These are phyloP conservation scores for Sula dactylatra DNA, from an alignment of 2,113 vertebrate species.

Conservation along the genomic window DNA sequence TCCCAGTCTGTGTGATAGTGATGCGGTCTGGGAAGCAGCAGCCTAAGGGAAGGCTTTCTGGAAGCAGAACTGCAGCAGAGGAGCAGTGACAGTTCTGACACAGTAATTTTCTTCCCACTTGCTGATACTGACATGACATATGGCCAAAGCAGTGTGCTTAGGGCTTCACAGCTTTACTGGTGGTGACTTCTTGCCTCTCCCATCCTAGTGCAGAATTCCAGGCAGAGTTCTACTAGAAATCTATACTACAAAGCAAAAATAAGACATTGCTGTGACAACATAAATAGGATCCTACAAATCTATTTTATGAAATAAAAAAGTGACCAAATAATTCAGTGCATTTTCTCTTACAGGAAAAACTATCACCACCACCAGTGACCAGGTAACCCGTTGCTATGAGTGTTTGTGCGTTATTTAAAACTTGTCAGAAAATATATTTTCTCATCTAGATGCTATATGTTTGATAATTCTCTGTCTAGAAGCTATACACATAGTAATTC, in stretches of 20 bases:
- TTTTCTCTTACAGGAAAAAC: slow-evolving; percentile 59
- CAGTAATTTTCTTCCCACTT: not conserved
- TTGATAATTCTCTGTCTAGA: not conserved
- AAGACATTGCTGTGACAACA: not conserved
- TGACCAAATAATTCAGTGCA: not conserved
- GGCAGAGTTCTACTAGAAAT: not conserved
- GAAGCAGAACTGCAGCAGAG: not conserved
- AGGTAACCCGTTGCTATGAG: slow-evolving; percentile 25
- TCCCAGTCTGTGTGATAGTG: not conserved
- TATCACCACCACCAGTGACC: slow-evolving; percentile 30
- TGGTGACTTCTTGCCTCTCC: not conserved
- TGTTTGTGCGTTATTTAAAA: not conserved
- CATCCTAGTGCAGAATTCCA: not conserved
- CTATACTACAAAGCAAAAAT: not conserved
- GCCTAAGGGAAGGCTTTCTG: not conserved
- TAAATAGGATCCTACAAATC: not conserved
- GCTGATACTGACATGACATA: not conserved
- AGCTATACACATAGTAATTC: not conserved
- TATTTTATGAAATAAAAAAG: not conserved
- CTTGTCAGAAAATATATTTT: not conserved
- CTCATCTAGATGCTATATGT: not conserved
- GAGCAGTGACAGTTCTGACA: not conserved
- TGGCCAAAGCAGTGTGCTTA: not conserved
- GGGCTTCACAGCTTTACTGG: not conserved
- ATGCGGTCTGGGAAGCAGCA: not conserved